Evolutionary conservation across 2,888 invertebrate genomes (phyloP).

Genomic region (Mellilla xanthometata): DNA sequence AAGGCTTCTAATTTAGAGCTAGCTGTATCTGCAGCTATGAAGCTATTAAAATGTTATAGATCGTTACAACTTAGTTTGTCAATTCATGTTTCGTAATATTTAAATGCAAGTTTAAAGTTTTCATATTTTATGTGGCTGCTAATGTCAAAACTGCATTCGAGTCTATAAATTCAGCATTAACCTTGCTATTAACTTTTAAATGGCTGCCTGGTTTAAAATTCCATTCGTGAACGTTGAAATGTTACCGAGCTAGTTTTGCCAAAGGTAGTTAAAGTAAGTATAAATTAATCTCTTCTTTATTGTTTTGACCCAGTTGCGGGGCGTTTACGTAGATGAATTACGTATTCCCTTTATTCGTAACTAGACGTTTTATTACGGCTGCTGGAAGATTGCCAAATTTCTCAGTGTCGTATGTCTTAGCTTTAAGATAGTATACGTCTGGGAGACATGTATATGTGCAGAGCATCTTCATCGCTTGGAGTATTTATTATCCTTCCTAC

Average conservation of each 20-base stretch:
- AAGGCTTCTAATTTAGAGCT: neutral
- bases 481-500: conserved; percentile 13
- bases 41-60: neutral
- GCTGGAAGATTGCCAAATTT: conserved; percentile 56
- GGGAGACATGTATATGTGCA: conserved; percentile 33
- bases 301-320: conserved; percentile 52
- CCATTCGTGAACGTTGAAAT: conserved; percentile 36
- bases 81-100: neutral
- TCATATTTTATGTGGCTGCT: conserved; percentile 9
- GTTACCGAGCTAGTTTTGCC: conserved; percentile 32
- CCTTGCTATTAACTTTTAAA: conserved; percentile 25
- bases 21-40: neutral
- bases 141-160: conserved; percentile 19
- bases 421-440: conserved; percentile 23
- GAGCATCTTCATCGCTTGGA: conserved; percentile 14
- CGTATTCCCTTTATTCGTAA: conserved; percentile 54
- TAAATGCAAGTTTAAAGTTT: conserved; percentile 8
- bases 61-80: neutral
- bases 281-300: conserved; percentile 54
- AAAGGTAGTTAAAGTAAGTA: conserved; percentile 40
- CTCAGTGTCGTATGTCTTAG: conserved; percentile 33
- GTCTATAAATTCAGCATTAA: conserved; percentile 16
- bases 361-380: conserved; percentile 52
- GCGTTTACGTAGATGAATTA: conserved; percentile 53
- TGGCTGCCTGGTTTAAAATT: conserved; percentile 29